Base-by-base conservation (phyloP, 2,888 invertebrate genomes). In the Rotaria macrura region DNA sequence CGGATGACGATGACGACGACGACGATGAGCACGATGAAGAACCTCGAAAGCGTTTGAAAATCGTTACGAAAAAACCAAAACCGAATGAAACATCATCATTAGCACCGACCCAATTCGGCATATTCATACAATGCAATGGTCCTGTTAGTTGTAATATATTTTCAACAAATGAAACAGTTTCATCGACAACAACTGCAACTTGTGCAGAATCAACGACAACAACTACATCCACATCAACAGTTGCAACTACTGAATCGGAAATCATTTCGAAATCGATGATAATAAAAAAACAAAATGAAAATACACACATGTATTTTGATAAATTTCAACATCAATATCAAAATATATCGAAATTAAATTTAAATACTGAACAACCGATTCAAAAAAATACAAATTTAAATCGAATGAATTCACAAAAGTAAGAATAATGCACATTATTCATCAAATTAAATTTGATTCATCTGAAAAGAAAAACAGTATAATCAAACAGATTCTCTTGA, bases 71-170 rank as follows among this genome's bases (percentile, higher is more conserved):
- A 65, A 65, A 65, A 65, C 34, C 34, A 20, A 65, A 65, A 65
- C 6, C 34, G 38, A 65, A 65, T 65, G 65, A 65, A 34, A 38
- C 65, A 34, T 34, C 65, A 65, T 25, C 65, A 20, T 20, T 65
- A 17, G 65, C 65, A 20, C 65, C 65, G 5, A 65, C 65, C 14
- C 65, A 65, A 65, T 65, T 65, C 10, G 65, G 65, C 17, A 65
- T 65, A 14, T 65, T 65, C 38, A 65, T 65, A 20, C 65, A 65
- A 65, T 65, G 65, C 17, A 65, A 65, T 65, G 65, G 65, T 34
- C 65, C 65, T 9, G 65, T 65, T 65, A 65, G 65, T 65, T 65
- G 65, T 65, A 65, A 65, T 65, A 65, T 65, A 34, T 65, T 65
- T 65, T 65, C 65, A 20, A 65, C 65, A 17, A 65, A 65, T 65